Conservation (phyloP, 1,140 invertebrate genomes). For the Potamilus streckersoni region DNA sequence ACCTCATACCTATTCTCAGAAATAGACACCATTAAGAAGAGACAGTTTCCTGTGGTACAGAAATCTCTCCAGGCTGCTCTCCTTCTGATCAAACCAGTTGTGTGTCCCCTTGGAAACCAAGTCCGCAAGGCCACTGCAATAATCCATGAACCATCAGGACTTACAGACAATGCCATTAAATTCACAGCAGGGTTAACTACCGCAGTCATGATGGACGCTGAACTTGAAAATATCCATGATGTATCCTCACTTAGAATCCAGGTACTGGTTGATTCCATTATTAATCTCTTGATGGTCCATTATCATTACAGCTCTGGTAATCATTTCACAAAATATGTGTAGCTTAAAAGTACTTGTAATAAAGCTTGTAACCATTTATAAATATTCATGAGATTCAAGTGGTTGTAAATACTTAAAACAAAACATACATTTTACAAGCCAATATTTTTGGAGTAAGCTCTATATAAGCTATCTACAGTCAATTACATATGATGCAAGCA, state of each 20-base stretch:
- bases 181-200: conserved; percentile 93
- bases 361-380: not conserved
- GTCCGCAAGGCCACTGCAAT: conserved; percentile 76
- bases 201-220: conserved; percentile 86
- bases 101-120: conserved; percentile 42
- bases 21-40: conserved; percentile 81
- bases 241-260: conserved; percentile 81
- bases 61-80: conserved; percentile 85
- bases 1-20: conserved; percentile 83
- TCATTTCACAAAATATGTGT: not conserved
- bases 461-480: too few relatives aligned
- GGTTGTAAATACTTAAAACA: not conserved
- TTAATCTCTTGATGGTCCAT: not conserved
- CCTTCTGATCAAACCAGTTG: conserved; percentile 52
- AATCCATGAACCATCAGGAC: conserved; percentile 86
- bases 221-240: conserved; percentile 83
- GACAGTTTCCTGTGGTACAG: conserved; percentile 86
- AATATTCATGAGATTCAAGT: not conserved
- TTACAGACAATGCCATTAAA: conserved; percentile 88
- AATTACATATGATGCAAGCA: too few relatives aligned
- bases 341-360: not conserved
- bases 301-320: not conserved
- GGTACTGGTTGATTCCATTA: conserved; percentile 67
- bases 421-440: not conserved
- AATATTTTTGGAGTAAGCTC: not conserved